Percentiles rank a stretch among this genome's conserved stretches.
These are phyloP conservation scores for Grapholita molesta DNA, from an alignment of 1,140 invertebrate species.

Conservation along the genomic window DNA sequence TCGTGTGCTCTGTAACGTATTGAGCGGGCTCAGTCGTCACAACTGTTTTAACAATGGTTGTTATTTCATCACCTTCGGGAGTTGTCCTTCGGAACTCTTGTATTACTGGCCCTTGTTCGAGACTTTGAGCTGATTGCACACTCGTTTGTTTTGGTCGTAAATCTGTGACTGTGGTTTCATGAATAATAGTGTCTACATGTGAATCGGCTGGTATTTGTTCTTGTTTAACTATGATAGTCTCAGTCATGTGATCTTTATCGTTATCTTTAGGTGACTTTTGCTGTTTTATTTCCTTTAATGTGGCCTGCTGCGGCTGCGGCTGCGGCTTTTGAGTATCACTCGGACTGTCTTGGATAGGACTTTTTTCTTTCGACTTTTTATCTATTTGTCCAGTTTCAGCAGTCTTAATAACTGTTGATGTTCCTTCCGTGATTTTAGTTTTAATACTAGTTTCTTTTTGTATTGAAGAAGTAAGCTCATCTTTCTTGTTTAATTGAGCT, in stretches of 20 bases:
- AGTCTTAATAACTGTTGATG: neutral
- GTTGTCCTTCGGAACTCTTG: conserved; percentile 36
- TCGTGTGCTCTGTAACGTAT: conserved; percentile 40
- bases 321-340: no score
- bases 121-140: neutral
- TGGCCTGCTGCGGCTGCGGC: neutral
- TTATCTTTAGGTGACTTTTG: conserved; percentile 4
- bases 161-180: neutral
- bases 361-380: neutral
- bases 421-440: conserved; percentile 13
- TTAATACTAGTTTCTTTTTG: neutral
- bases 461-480: neutral
- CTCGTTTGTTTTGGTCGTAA: neutral
- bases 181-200: neutral
- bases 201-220: neutral
- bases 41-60: conserved; percentile 39
- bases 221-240: neutral
- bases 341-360: neutral
- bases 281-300: neutral
- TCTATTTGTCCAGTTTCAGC: neutral
- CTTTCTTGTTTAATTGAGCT: neutral
- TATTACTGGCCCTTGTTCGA: neutral
- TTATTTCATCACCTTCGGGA: conserved; percentile 36
- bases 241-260: neutral
- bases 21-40: conserved; percentile 46